Conservation (phyloP, 2,797 vertebrate species). For the Xerus rutilus region DNA sequence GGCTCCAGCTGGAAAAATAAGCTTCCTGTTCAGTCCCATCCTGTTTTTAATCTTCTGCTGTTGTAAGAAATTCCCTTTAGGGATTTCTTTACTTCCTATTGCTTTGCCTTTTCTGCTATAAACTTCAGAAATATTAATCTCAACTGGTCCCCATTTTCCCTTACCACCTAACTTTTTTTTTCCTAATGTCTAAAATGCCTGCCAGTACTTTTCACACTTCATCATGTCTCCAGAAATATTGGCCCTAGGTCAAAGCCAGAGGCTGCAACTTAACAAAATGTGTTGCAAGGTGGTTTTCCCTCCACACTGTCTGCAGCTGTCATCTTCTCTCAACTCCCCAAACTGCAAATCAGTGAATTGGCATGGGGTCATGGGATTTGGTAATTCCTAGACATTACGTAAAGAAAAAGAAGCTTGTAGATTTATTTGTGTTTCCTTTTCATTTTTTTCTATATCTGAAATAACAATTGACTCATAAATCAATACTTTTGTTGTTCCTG, state of each 20-base stretch:
- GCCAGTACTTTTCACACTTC: slow-evolving; percentile 90
- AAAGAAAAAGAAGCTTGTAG: slow-evolving; percentile 57
- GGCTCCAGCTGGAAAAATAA: slow-evolving; percentile 88
- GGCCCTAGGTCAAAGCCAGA: slow-evolving; percentile 85
- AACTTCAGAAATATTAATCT: slow-evolving; percentile 89
- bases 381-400: slow-evolving; percentile 71
- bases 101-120: slow-evolving; percentile 87
- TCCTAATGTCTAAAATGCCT: slow-evolving; percentile 84
- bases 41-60: slow-evolving; percentile 88
- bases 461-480: background rate
- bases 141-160: slow-evolving; percentile 85
- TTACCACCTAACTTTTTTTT: slow-evolving; percentile 86
- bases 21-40: slow-evolving; percentile 84
- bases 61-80: slow-evolving; percentile 80
- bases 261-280: slow-evolving; percentile 86
- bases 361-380: slow-evolving; percentile 72
- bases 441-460: slow-evolving; percentile 18
- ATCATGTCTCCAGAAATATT: slow-evolving; percentile 88
- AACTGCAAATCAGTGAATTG: slow-evolving; percentile 82
- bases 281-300: slow-evolving; percentile 86
- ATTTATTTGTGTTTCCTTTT: slow-evolving; percentile 16
- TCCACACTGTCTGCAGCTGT: slow-evolving; percentile 85
- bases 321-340: slow-evolving; percentile 82
- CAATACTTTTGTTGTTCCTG: background rate
- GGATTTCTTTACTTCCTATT: slow-evolving; percentile 88